phyloP scores from a whole-genome alignment of 1,140 invertebrate species.

The Drosophila lacertosa region DNA sequence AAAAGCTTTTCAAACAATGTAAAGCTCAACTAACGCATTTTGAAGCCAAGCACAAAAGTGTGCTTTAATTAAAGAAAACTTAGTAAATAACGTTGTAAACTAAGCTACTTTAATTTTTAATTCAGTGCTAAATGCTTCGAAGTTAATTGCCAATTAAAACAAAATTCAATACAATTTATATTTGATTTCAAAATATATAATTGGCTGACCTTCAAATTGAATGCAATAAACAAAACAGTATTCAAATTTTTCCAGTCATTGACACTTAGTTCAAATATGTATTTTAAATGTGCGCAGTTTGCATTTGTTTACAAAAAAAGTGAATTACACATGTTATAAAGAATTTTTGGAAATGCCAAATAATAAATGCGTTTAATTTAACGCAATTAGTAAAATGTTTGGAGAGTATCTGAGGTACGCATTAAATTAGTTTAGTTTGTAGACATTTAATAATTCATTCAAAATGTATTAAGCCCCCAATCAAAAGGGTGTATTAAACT shows the following conservation, averaged over 20 bases:
- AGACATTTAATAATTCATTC: neutral
- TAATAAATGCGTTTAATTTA: conserved; percentile 14
- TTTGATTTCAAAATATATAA: neutral
- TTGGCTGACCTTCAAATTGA: conserved; percentile 1
- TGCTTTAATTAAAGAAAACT: conserved; percentile 34
- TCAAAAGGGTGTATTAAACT: conserved; percentile 8
- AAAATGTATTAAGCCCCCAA: neutral
- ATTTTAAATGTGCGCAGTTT: conserved; percentile 20
- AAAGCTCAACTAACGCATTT: conserved; percentile 46
- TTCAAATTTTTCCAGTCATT: conserved; percentile 15
- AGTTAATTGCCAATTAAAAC: neutral
- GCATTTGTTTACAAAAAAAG: conserved; percentile 1
- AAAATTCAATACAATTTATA: neutral
- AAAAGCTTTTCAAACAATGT: conserved; percentile 36
- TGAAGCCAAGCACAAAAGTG: conserved; percentile 50
- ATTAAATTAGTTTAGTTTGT: too few relatives aligned
- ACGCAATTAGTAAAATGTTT: neutral
- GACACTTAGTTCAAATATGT: conserved; percentile 16
- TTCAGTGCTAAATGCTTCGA: neutral
- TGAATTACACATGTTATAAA: neutral
- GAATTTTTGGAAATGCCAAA: neutral
- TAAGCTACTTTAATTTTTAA: too few relatives aligned
- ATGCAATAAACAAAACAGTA: conserved; percentile 3
- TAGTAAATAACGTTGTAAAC: neutral
- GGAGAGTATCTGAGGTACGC: too few relatives aligned